phyloP scores from a whole-genome alignment of 2,888 invertebrate species.

The Perithous albicinctus region DNA sequence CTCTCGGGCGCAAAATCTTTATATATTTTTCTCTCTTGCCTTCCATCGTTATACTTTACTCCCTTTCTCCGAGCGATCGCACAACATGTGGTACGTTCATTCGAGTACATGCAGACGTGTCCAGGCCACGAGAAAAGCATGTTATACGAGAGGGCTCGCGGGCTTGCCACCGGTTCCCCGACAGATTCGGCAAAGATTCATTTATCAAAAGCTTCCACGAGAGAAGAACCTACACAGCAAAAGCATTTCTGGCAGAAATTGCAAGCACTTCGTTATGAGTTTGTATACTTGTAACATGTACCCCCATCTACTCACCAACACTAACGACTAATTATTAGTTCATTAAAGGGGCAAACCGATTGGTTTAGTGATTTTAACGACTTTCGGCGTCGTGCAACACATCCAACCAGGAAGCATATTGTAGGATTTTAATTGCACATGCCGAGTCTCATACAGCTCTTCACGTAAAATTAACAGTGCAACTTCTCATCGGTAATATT shows the following conservation, averaged over 20 bases:
- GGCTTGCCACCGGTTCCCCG: constrained; percentile 14
- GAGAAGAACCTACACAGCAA: neutral
- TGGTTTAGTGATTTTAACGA: constrained; percentile 76
- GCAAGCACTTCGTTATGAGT: neutral
- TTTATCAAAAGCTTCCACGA: constrained; percentile 32
- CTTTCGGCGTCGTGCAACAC: constrained; percentile 39
- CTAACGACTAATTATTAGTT: constrained; percentile 73
- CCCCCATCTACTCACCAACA: constrained; percentile 5
- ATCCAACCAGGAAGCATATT: constrained; percentile 65
- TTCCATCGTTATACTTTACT: constrained; percentile 5
- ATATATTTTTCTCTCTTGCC: neutral
- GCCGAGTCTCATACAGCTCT: neutral
- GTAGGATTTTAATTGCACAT: constrained; percentile 63
- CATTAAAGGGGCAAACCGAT: constrained; percentile 70
- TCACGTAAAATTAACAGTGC: neutral
- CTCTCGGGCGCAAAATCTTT: neutral
- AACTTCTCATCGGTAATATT: constrained; percentile 20
- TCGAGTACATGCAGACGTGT: neutral
- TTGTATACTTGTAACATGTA: neutral
- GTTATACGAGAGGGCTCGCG: constrained; percentile 8
- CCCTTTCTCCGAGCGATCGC: constrained; percentile 25
- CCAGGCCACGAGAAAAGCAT: constrained; percentile 8
- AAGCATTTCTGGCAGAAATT: neutral
- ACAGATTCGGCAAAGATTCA: constrained; percentile 38
- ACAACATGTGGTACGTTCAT: neutral